phyloP scores from a whole-genome alignment of 37 sponge, comb jelly and placozoan genomes.

The Spongilla lacustris region DNA sequence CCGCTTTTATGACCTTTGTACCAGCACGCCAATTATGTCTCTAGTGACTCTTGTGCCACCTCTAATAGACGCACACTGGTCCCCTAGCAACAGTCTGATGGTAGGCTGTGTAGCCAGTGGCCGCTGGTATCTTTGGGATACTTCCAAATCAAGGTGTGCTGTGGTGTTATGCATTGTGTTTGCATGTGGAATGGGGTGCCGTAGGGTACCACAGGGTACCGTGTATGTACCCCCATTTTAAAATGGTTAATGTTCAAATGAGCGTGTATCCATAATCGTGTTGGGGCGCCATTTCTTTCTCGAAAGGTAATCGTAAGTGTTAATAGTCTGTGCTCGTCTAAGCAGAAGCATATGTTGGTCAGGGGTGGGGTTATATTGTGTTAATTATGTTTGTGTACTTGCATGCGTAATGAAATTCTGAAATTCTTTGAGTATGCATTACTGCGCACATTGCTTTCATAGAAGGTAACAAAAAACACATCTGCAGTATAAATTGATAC shows the following conservation, averaged over 20 bases:
- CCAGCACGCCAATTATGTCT: constrained; percentile 37
- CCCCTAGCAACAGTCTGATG: constrained; percentile 49
- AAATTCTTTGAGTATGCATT: too few relatives aligned
- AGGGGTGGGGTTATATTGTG: too few relatives aligned
- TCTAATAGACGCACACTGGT: constrained; percentile 58
- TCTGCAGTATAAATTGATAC: background rate
- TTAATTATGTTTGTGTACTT: constrained; percentile 26
- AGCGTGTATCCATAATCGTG: too few relatives aligned
- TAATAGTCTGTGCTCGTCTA: constrained; percentile 11
- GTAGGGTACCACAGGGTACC: too few relatives aligned
- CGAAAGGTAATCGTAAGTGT: too few relatives aligned
- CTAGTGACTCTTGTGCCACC: constrained; percentile 30
- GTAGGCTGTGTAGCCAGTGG: constrained; percentile 62
- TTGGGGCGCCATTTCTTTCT: too few relatives aligned
- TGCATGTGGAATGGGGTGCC: too few relatives aligned
- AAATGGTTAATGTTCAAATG: too few relatives aligned
- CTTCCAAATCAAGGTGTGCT: constrained; percentile 51
- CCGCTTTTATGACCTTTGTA: constrained; percentile 49
- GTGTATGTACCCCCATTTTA: too few relatives aligned
- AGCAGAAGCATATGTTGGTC: too few relatives aligned
- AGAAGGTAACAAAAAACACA: background rate
- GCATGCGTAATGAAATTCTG: background rate
- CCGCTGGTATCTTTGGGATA: constrained; percentile 71
- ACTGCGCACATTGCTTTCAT: background rate
- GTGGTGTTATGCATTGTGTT: constrained; percentile 2